Percentiles rank a stretch among this genome's conserved stretches.
Evolutionary conservation across 2,888 invertebrate species (phyloP).

Genomic region (Sepiola atlantica): DNA sequence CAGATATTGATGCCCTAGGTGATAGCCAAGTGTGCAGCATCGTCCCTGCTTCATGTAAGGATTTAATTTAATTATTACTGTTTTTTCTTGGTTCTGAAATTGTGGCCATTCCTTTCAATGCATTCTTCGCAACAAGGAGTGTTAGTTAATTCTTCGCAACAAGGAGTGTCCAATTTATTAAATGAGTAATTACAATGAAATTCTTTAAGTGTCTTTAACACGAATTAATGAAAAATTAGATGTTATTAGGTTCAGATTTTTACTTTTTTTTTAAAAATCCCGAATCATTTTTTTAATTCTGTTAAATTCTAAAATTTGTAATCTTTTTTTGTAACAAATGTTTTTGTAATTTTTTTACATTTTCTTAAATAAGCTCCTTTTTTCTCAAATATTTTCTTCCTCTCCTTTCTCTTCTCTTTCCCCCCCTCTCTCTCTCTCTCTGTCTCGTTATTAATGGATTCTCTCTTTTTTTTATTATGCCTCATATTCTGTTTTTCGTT

Average conservation of each 20-base stretch:
- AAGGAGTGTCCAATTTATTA: not conserved
- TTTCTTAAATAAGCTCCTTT: too few relatives aligned
- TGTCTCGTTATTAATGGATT: too few relatives aligned
- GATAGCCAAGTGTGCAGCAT: too few relatives aligned
- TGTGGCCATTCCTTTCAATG: not conserved
- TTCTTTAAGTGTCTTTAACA: not conserved
- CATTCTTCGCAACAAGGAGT: not conserved
- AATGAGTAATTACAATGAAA: slow-evolving; percentile 14
- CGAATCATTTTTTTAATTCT: not conserved
- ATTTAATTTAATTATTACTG: not conserved
- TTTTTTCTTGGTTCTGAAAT: not conserved
- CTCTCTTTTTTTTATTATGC: too few relatives aligned
- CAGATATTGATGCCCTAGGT: too few relatives aligned
- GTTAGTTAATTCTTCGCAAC: too few relatives aligned
- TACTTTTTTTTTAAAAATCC: not conserved
- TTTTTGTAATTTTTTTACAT: not conserved
- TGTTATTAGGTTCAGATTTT: not conserved
- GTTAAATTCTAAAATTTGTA: not conserved
- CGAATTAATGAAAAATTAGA: not conserved
- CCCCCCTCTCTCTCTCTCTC: too few relatives aligned
- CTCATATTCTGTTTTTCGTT: too few relatives aligned
- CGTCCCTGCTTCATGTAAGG: too few relatives aligned
- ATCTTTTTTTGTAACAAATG: not conserved
- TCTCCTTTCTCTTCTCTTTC: too few relatives aligned
- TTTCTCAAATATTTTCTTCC: too few relatives aligned